A percentile compares a stretch with the other conserved stretches of the same genome.
These are phyloP conservation scores for Mastigias papua DNA, from an alignment of 30 jellyfish, hydroid and myxozoan species.

Conservation along the genomic window DNA sequence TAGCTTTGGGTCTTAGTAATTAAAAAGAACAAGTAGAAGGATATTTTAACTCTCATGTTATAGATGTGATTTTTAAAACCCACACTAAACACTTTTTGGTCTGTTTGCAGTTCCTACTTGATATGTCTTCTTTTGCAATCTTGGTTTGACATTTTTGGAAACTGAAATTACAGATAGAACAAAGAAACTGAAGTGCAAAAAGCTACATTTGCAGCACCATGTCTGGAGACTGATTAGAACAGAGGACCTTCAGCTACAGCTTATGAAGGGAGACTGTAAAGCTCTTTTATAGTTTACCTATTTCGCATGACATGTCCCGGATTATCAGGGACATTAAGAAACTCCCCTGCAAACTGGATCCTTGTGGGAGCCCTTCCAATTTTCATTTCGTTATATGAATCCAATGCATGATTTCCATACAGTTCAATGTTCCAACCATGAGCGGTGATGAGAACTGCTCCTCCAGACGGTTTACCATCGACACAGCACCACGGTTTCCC, in stretches of 20 bases:
- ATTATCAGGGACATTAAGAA: constrained; percentile 83
- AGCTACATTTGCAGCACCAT: too few species aligned
- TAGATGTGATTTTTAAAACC: too few species aligned
- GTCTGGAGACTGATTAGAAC: too few species aligned
- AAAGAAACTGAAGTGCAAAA: too few species aligned
- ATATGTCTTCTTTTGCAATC: too few species aligned
- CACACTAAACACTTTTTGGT: too few species aligned
- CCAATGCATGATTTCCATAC: constrained; percentile 88
- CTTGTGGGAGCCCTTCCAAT: constrained; percentile 61
- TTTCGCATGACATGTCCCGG: constrained; percentile 86
- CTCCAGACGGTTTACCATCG: constrained; percentile 73
- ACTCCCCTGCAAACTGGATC: constrained; percentile 61
- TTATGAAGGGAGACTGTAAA: not conserved
- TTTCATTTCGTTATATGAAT: constrained; percentile 10
- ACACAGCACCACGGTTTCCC: constrained; percentile 78
- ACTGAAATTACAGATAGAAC: too few species aligned
- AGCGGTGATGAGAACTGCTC: constrained; percentile 76
- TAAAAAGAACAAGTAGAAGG: too few species aligned
- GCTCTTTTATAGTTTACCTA: constrained; percentile 32
- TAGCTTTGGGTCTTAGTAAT: too few species aligned
- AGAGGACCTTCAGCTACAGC: not conserved
- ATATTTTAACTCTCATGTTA: too few species aligned
- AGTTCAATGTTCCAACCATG: constrained; percentile 92
- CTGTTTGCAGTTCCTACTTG: too few species aligned
- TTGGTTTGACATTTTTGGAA: too few species aligned